Percentiles rank a stretch among this genome's conserved stretches.
phyloP scores from a whole-genome alignment of 2,797 vertebrate genomes.

The Arnoldichthys spilopterus region DNA sequence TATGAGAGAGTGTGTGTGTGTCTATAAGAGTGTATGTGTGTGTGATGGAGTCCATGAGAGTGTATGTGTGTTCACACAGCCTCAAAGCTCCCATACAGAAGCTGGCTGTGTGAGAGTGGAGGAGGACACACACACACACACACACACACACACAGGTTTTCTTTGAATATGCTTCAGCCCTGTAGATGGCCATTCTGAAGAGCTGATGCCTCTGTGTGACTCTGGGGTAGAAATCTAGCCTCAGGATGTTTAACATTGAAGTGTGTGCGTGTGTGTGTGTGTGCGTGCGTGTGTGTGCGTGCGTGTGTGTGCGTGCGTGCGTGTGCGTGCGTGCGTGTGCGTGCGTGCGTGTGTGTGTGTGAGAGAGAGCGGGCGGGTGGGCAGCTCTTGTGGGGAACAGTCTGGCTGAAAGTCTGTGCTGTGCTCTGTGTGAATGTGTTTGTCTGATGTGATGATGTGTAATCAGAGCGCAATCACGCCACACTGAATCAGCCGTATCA shows the following conservation, averaged over 20 bases:
- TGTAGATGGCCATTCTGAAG: constrained; percentile 8
- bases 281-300: not conserved
- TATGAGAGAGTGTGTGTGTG: constrained; percentile 8
- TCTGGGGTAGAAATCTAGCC: not conserved
- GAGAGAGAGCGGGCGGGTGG: not conserved
- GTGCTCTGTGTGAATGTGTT: constrained; percentile 30
- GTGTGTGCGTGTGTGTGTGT: not conserved
- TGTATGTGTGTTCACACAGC: constrained; percentile 46
- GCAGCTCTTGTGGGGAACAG: constrained; percentile 3
- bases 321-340: not conserved
- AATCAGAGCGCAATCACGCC: constrained; percentile 5
- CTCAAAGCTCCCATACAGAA: constrained; percentile 47
- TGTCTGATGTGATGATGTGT: constrained; percentile 17
- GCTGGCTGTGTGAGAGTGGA: constrained; percentile 22
- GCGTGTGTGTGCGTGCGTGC: not conserved
- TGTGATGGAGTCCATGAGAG: not conserved
- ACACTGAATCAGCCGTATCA: constrained; percentile 25
- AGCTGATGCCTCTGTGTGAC: constrained; percentile 2
- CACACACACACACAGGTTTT: not conserved
- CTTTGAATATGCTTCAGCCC: not conserved
- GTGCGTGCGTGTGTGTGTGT: not conserved
- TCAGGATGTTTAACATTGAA: constrained; percentile 11
- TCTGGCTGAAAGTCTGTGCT: not conserved
- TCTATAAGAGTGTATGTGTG: not conserved
- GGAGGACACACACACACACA: not conserved